Conservation (phyloP, 2,888 invertebrate species). For the Galerucella pusilla region DNA sequence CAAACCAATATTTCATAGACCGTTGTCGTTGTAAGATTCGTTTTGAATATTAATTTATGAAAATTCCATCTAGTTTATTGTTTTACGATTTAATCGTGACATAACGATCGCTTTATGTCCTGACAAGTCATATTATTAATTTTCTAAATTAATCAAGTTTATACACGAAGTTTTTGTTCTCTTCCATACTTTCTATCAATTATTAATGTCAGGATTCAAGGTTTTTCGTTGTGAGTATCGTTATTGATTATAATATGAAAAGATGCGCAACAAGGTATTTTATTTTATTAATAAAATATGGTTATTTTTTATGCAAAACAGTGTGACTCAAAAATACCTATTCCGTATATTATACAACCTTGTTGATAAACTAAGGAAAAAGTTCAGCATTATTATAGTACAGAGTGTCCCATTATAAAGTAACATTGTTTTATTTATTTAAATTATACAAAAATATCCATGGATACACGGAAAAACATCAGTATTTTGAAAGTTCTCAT, state of each 20-base stretch:
- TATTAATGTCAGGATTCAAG: conserved; percentile 6
- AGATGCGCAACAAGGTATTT: not conserved
- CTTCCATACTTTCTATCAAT: conserved; percentile 10
- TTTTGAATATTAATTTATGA: conserved; percentile 53
- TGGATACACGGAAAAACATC: too few relatives aligned
- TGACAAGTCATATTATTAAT: conserved; percentile 30
- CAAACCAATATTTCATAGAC: conserved; percentile 50
- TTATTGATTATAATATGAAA: not conserved
- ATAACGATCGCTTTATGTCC: conserved; percentile 37
- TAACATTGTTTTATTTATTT: too few relatives aligned
- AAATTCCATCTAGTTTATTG: conserved; percentile 46
- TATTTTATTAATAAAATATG: not conserved
- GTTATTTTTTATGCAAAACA: not conserved
- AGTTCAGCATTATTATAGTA: too few relatives aligned
- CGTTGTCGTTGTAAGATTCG: conserved; percentile 44
- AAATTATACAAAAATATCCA: too few relatives aligned
- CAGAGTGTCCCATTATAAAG: too few relatives aligned
- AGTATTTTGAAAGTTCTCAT: too few relatives aligned
- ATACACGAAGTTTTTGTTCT: conserved; percentile 22
- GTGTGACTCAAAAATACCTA: not conserved
- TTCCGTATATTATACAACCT: too few relatives aligned
- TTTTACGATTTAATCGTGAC: conserved; percentile 37
- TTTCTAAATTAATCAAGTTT: conserved; percentile 26
- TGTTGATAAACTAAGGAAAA: too few relatives aligned
- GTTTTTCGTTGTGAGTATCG: not conserved